phyloP scores from a whole-genome alignment of 2,797 vertebrate species.

The Sternotherus odoratus region DNA sequence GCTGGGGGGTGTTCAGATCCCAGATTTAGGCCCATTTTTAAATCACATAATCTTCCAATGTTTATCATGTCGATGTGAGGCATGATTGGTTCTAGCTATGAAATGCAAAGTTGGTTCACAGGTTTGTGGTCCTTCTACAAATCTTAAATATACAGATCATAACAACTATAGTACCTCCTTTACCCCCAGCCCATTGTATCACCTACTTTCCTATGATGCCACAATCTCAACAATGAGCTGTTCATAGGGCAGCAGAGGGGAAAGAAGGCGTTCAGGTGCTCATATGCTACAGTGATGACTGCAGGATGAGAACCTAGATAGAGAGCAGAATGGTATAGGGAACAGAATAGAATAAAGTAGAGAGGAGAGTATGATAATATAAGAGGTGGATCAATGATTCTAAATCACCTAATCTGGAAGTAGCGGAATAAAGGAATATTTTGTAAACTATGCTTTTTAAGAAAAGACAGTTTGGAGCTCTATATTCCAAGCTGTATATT shows the following conservation, averaged over 20 bases:
- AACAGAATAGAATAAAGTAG: neutral
- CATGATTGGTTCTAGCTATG: neutral
- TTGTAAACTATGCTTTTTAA: neutral
- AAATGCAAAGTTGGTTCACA: neutral
- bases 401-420: neutral
- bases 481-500: neutral
- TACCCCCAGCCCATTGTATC: neutral
- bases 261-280: neutral
- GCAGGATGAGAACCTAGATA: fast-evolving
- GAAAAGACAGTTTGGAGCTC: neutral
- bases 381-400: neutral
- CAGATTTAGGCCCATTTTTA: neutral
- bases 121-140: neutral
- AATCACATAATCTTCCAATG: neutral
- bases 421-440: fast-evolving
- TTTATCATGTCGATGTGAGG: neutral
- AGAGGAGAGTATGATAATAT: neutral
- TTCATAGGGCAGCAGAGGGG: neutral
- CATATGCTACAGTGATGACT: neutral
- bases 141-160: neutral
- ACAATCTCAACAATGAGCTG: neutral
- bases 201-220: neutral
- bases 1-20: neutral
- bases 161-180: neutral
- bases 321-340: neutral